Evolutionary conservation across 1,140 invertebrate genomes (phyloP).

Genomic region (Pentalonia nigronervosa): DNA sequence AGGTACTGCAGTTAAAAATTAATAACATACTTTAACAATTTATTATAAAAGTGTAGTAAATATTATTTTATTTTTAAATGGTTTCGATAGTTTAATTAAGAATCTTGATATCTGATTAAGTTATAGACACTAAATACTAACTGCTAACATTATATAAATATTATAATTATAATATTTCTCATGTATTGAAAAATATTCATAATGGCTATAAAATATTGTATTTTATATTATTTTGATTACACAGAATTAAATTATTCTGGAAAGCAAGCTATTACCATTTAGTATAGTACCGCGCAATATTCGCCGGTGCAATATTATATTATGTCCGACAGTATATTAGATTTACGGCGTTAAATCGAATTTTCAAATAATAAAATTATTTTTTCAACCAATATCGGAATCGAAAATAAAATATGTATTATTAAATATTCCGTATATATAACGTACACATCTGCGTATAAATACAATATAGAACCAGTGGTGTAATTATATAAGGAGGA

Average conservation of each 20-base stretch:
- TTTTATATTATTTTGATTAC: neutral
- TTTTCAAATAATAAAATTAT: conserved; percentile 24
- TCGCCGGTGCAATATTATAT: neutral
- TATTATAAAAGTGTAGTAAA: neutral
- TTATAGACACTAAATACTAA: neutral
- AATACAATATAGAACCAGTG: neutral
- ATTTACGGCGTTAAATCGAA: conserved; percentile 10
- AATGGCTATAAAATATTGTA: neutral
- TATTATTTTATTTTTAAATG: conserved; percentile 2
- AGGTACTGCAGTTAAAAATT: neutral
- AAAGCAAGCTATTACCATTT: neutral
- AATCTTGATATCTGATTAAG: neutral
- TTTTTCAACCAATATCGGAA: neutral
- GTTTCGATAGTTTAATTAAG: conserved; percentile 10
- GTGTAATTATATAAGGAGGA: neutral
- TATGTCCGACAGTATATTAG: neutral
- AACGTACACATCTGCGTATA: neutral
- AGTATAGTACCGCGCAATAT: neutral
- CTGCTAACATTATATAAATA: neutral
- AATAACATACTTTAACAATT: neutral
- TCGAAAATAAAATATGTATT: conserved; percentile 7
- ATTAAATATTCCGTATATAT: neutral
- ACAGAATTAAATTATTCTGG: neutral
- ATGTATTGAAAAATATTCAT: neutral
- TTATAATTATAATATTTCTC: neutral